Percentiles rank a stretch among this genome's conserved stretches.
Evolutionary conservation across 2,797 vertebrate genomes (phyloP).

Genomic region (Apogon talboti): DNA sequence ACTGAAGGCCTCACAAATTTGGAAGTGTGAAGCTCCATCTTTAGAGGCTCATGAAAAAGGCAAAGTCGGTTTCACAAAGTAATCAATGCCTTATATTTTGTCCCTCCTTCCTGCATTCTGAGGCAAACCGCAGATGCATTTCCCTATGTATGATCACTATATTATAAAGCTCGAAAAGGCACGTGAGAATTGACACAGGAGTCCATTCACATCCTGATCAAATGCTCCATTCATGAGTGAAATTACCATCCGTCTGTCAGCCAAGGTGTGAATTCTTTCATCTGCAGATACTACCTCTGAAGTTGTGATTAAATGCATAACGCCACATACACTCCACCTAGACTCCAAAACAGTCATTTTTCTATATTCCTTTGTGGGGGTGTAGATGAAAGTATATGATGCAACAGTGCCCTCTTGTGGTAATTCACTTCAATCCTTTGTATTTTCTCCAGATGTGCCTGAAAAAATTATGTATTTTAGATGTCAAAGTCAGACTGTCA

Average conservation of each 20-base stretch:
- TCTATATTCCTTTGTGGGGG: constrained; percentile 2
- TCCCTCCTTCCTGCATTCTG: constrained; percentile 52
- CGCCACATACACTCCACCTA: constrained; percentile 64
- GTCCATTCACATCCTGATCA: constrained; percentile 82
- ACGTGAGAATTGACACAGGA: constrained; percentile 70
- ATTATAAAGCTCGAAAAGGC: constrained; percentile 71
- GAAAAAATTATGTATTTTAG: neutral
- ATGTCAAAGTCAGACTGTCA: too few species aligned
- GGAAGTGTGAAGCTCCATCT: constrained; percentile 60
- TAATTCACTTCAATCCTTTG: neutral
- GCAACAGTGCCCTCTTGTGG: constrained; percentile 74
- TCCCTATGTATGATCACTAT: constrained; percentile 69
- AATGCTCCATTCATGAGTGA: constrained; percentile 85
- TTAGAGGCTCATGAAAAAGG: constrained; percentile 34
- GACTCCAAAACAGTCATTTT: constrained; percentile 57
- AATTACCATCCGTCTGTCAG: constrained; percentile 82
- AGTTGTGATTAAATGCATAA: constrained; percentile 79
- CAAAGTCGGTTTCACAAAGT: constrained; percentile 60
- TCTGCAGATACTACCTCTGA: constrained; percentile 73
- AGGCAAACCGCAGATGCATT: constrained; percentile 60
- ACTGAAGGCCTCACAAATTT: constrained; percentile 41
- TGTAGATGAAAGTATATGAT: constrained; percentile 17
- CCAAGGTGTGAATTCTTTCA: constrained; percentile 83
- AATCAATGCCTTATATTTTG: constrained; percentile 66
- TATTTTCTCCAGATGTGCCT: neutral